Base-by-base conservation (phyloP, 2,113 vertebrate genomes). In the Eublepharis macularius region DNA sequence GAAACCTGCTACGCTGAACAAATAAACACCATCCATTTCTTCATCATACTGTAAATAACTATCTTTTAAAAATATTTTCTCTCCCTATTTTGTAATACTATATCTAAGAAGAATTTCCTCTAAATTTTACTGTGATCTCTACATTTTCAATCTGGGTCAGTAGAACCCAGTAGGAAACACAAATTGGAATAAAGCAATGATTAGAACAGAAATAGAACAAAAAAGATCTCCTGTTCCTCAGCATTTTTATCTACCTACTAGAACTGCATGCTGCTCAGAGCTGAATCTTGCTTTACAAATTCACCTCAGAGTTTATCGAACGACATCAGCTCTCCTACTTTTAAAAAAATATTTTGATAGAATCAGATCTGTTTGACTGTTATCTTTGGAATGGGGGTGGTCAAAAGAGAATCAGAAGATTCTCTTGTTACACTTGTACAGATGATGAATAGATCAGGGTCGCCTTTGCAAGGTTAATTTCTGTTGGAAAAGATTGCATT, bases 101-200 rank as follows among this genome's bases (percentile, higher is more conserved):
- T 87, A 76, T 57, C 49, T 6, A 83, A 83, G 17, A 90, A 83
- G 81, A 1, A 85, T 86, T 87, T 89, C 43, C 29, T 77, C 36
- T 70, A 32, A 86, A 11, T 1, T 66, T 86, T 73, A 82, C 32
- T 60, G 34, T 24, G 70, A 84, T 45, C 70, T 1, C 45, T 49
- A 80, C 86, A 70, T 68, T 0, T 63, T 85, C 80, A 11, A 34
- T 82, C 45, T 29, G 2, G 43, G 1, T 90, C 24, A 83, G 21
- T 32, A 26, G 82, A 76, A 81, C 72, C 54, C 0, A 82, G 34
- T 51, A 14, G 32, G 76, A 79, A 82, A 26, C 8, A 8, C 74
- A 85, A 82, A 83, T 39, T n/a, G 60, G 7, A 73, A 1, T 83
- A 57, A 87, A 19, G 77, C 51, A 76, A 43, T 74, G 41, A 54